Percentiles rank a stretch among this genome's conserved stretches.
These are phyloP conservation scores for Myotis pilosus DNA, from an alignment of 2,797 vertebrate genomes.

Conservation along the genomic window DNA sequence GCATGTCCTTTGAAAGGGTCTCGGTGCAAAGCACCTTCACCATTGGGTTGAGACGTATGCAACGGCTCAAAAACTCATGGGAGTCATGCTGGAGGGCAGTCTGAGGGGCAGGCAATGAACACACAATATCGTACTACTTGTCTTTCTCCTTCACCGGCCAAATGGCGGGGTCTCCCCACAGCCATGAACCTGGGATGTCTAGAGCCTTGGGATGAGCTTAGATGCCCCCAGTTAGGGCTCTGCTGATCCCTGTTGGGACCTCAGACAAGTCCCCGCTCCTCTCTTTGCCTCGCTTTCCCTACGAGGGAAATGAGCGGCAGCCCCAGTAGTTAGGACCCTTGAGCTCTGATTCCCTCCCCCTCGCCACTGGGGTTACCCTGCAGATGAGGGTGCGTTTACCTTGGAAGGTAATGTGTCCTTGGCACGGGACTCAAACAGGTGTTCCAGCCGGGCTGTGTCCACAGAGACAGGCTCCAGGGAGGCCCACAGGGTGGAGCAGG, in stretches of 20 bases:
- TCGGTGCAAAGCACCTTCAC: background rate
- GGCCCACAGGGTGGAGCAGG: conserved; percentile 90
- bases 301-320: background rate
- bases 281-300: background rate
- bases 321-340: background rate
- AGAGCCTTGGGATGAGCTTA: background rate
- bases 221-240: background rate
- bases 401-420: conserved; percentile 91
- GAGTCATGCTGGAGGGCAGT: background rate
- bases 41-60: too few species aligned
- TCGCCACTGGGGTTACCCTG: background rate
- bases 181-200: background rate
- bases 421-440: conserved; percentile 95
- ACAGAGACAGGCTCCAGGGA: conserved; percentile 91
- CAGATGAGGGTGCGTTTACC: conserved; percentile 82
- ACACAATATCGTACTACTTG: background rate
- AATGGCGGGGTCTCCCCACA: background rate
- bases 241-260: background rate
- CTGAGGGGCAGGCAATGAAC: background rate
- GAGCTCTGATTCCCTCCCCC: background rate
- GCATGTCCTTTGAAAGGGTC: background rate
- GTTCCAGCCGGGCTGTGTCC: conserved; percentile 90
- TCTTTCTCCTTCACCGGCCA: background rate
- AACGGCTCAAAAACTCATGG: background rate
- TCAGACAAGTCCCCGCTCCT: background rate